Conservation (phyloP, 2,888 invertebrate species). For the Notodonta ziczac region DNA sequence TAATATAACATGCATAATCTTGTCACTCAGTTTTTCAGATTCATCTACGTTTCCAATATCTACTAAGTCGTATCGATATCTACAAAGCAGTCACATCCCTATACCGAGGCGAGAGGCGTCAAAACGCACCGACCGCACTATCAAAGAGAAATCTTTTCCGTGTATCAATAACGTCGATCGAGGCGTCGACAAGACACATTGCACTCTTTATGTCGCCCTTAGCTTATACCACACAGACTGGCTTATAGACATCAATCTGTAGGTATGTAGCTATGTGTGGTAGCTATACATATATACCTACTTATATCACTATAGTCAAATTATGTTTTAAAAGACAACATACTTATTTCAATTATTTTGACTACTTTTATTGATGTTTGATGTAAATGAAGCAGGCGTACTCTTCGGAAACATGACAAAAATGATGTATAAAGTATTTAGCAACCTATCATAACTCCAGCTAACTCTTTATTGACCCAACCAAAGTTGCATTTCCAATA, state of each 20-base stretch:
- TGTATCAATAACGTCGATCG: slow-evolving; percentile 80
- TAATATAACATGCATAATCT: background rate
- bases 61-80: slow-evolving; percentile 8
- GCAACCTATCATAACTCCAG: too few relatives aligned
- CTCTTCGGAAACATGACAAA: too few relatives aligned
- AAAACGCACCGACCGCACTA: slow-evolving; percentile 80
- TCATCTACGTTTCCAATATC: background rate
- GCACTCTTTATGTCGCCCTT: slow-evolving; percentile 58
- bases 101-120: slow-evolving; percentile 61
- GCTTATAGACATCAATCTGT: background rate
- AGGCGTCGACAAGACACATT: slow-evolving; percentile 71
- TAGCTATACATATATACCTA: background rate
- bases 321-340: too few relatives aligned
- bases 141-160: slow-evolving; percentile 86
- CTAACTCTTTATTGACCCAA: background rate
- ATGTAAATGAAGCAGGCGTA: too few relatives aligned
- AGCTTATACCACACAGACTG: slow-evolving; percentile 1
- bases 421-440: too few relatives aligned
- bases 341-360: too few relatives aligned
- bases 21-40: background rate
- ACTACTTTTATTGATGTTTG: too few relatives aligned
- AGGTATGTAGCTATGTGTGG: background rate
- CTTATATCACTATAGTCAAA: too few relatives aligned
- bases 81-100: slow-evolving; percentile 5
- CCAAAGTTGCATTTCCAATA: background rate